Base-by-base conservation (phyloP, 2,113 vertebrate species). In the Siniperca knerii region DNA sequence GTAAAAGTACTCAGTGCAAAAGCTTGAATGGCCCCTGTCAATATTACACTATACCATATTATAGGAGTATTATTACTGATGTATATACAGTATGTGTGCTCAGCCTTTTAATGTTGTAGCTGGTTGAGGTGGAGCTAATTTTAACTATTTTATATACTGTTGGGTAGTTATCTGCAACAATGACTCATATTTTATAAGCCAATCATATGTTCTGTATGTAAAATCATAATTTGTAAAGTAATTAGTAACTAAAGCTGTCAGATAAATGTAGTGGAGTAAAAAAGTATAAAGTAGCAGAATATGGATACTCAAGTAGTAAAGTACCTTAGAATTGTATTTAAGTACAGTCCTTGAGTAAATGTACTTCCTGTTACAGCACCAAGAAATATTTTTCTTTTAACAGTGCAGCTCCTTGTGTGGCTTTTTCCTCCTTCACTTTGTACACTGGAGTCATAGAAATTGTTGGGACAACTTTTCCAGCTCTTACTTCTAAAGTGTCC, bases 401-500 rank as follows among this genome's bases (percentile, higher is more conserved):
- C 40, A n/a, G 40, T 12, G 4, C 62, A 69, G 44, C 18, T 52
- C 66, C 62, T 44, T 48, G 5, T 42, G 35, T 44, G 16, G 33
- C 29, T 35, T 61, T 60, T 57, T 15, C n/a, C 11, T 68, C 20
- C 18, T 69, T 85, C 46, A 15, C 20, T 21, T 50, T 23, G 62
- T 40, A 69, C 15, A 9, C 5, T n/a, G 15, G 25, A 46, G 23
- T 65, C 13, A 52, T 33, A 58, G 57, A 61, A 48, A 68, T 66
- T 42, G 5, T 35, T 33, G 3, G 0, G 21, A 58, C 18, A 15
- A 40, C 8, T 61, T 37, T 52, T 66, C 69, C 50, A 58, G 46
- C 60, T 78, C 21, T 16, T 73, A 44, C 70, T 70, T 55, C 66
- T 61, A 35, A 4, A 52, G 37, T 44, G 73, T 42, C 65, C 35